Evolutionary conservation across 1,140 invertebrate species (phyloP).

Genomic region (Caenorhabditis brenneri): DNA sequence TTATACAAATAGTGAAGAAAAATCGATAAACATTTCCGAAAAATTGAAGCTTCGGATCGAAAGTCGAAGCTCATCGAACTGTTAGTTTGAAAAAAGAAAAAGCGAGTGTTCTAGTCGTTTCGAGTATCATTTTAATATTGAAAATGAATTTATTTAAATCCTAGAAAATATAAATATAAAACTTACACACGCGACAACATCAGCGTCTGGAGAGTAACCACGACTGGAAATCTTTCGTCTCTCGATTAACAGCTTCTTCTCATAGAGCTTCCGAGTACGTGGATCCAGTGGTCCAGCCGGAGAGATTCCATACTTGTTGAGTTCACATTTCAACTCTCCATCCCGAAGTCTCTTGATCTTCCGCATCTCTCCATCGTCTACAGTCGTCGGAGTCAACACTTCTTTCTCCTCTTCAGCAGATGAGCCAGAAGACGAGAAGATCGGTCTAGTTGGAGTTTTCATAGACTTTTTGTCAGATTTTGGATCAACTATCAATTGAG

Average conservation of each 20-base stretch:
- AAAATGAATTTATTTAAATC: neutral
- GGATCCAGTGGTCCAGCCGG: neutral
- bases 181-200: neutral
- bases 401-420: neutral
- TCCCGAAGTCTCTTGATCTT: neutral
- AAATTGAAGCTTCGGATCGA: too few species aligned
- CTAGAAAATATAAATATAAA: too few species aligned
- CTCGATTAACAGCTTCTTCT: slow-evolving; percentile 21
- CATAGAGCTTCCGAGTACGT: neutral
- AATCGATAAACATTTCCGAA: too few species aligned
- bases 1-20: too few species aligned
- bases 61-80: too few species aligned
- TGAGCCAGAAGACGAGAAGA: neutral
- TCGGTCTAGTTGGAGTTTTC: neutral
- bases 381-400: neutral
- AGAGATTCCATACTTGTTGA: slow-evolving; percentile 10
- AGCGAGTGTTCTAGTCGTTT: neutral
- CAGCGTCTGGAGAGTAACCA: slow-evolving; percentile 1
- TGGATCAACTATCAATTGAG: neutral
- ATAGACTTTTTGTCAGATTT: neutral
- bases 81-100: too few species aligned
- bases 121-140: neutral
- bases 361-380: slow-evolving; percentile 11
- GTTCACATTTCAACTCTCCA: neutral
- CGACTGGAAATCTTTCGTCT: slow-evolving; percentile 1